Evolutionary conservation across 2,888 invertebrate genomes (phyloP), one percentile per base, ranked within the genome.

Genomic region (Meta bourneti): DNA sequence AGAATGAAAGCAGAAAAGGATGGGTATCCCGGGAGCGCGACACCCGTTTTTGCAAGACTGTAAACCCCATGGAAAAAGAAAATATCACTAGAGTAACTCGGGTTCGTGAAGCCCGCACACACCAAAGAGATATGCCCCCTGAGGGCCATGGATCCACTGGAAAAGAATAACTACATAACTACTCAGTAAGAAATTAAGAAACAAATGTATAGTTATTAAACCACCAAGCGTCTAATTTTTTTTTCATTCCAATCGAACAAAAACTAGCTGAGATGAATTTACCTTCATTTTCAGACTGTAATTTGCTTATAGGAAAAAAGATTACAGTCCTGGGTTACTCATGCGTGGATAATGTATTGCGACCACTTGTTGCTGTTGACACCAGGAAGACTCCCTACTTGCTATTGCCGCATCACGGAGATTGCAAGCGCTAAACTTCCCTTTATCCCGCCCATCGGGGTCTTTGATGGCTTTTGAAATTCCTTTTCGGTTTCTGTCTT

Each of bases 341-440:
- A 61, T 16, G 61, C 61, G 61, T 61, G 61, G 61, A 61, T 61
- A 61, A 61, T 61, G 61, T 61, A 61, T 61, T 61, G 61, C 61
- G 61, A 61, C 61, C 61, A 61, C 61, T 61, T 61, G 61, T 61
- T 61, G 61, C 61, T 61, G 61, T 61, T 61, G 61, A 61, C 61
- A 61, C 61, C 61, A 61, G 61, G 61, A 61, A 61, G 61, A 61
- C 61, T 61, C 61, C 61, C 61, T 16, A 61, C 34, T 34, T 34
- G 34, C 13, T 61, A 16, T 16, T 61, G 61, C 16, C 16, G 11
- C 61, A 61, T 61, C 16, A 16, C 11, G 61, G 61, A 61, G 61
- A 61, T 34, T 34, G 34, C 34, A 34, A 34, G 34, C 34, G 4
- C 13, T 9, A 16, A 61, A 61, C 61, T 61, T 61, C 61, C 61